Evolutionary conservation across 1,140 invertebrate genomes (phyloP).

Genomic region (Caenorhabditis tropicalis): DNA sequence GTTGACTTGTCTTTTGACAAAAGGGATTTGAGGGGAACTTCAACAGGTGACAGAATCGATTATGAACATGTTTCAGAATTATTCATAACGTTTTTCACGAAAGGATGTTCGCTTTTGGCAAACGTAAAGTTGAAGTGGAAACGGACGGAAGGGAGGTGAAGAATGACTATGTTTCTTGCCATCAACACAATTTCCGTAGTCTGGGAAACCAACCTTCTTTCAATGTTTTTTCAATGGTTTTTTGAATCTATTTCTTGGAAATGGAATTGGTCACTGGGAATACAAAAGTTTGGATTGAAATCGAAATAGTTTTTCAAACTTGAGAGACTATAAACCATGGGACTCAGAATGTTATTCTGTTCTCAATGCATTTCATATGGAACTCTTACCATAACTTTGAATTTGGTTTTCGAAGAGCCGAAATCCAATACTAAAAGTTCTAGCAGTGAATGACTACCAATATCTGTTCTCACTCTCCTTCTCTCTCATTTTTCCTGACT

Average conservation of each 20-base stretch:
- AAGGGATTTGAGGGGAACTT: background rate
- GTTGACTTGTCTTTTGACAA: background rate
- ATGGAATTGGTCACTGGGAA: too few species aligned
- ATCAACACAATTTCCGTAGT: background rate
- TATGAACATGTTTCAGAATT: constrained; percentile 42
- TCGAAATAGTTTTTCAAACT: too few species aligned
- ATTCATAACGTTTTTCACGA: constrained; percentile 22
- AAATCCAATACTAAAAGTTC: constrained; percentile 23
- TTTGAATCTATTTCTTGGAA: background rate
- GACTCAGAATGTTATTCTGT: too few species aligned
- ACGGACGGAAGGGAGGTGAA: background rate
- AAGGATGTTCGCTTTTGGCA: constrained; percentile 20
- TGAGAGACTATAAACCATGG: too few species aligned
- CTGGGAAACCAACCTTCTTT: background rate
- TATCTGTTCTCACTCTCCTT: background rate
- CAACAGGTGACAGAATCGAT: constrained; percentile 27
- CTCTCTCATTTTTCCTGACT: background rate
- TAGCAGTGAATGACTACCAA: background rate
- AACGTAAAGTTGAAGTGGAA: constrained; percentile 42
- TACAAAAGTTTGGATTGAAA: too few species aligned
- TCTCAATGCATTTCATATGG: too few species aligned
- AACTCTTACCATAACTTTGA: background rate
- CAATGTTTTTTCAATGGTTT: background rate
- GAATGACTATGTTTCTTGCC: constrained; percentile 13
- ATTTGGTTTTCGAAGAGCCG: background rate